These are phyloP conservation scores for Noctuana brunneofusca DNA, from an alignment of 2,888 invertebrate genomes.

Conservation along the genomic window DNA sequence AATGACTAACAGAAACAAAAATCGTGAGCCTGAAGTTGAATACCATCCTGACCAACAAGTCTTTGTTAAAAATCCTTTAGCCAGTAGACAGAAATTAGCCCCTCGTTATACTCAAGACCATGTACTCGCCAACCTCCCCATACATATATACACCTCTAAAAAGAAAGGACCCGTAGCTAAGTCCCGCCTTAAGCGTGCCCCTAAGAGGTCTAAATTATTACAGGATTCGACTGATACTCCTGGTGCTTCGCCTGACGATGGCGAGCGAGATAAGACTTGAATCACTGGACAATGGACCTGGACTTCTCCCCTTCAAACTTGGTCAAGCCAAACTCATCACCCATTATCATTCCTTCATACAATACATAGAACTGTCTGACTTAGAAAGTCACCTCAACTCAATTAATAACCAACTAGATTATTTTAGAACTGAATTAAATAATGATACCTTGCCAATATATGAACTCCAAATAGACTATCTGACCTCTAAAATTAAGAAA, in stretches of 20 bases:
- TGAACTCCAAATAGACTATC: slow-evolving; percentile 29
- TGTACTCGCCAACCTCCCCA: slow-evolving; percentile 31
- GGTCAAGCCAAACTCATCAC: slow-evolving; percentile 23
- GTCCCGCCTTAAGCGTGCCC: slow-evolving; percentile 9
- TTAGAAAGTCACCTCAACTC: slow-evolving; percentile 22
- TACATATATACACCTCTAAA: slow-evolving; percentile 28
- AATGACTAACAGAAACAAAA: slow-evolving; percentile 27
- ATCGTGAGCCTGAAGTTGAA: slow-evolving; percentile 31
- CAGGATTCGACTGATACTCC: slow-evolving; percentile 8
- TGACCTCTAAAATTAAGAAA: slow-evolving; percentile 19
- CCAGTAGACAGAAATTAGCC: slow-evolving; percentile 31
- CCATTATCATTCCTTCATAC: slow-evolving; percentile 35
- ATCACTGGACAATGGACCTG: slow-evolving; percentile 29
- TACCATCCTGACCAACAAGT: slow-evolving; percentile 34
- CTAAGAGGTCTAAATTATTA: slow-evolving; percentile 8
- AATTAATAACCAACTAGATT: slow-evolving; percentile 20
- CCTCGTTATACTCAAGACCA: slow-evolving; percentile 31
- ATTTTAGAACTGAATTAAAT: neutral
- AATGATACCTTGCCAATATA: slow-evolving; percentile 23
- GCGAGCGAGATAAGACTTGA: slow-evolving; percentile 34
- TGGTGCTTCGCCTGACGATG: neutral
- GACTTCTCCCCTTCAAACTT: slow-evolving; percentile 35
- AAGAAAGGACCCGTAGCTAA: slow-evolving; percentile 18
- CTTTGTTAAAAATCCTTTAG: slow-evolving; percentile 31
- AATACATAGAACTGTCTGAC: slow-evolving; percentile 28